A percentile compares a stretch with the other conserved stretches of the same genome.
phyloP scores from a whole-genome alignment of 2,113 vertebrate genomes.

The Epinephelus fuscoguttatus region DNA sequence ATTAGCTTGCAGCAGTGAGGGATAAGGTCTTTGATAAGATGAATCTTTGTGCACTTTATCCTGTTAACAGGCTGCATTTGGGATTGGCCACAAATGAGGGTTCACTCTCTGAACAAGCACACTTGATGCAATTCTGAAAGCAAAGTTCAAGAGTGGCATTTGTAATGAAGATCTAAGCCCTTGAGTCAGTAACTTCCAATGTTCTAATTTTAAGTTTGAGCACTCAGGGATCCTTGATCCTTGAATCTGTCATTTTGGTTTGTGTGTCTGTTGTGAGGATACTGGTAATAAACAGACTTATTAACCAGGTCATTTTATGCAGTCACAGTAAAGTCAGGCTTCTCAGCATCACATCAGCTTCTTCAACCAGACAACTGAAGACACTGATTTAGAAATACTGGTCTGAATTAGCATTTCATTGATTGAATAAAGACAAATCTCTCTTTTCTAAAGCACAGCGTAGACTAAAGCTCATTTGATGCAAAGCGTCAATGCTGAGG shows the following conservation, averaged over 20 bases:
- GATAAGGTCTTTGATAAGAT: constrained; percentile 23
- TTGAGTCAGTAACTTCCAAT: background rate
- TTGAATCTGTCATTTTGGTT: background rate
- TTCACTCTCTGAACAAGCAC: constrained; percentile 6
- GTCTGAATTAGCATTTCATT: constrained; percentile 32
- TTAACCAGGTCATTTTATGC: background rate
- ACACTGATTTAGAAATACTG: constrained; percentile 30
- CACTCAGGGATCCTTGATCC: background rate
- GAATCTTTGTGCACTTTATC: constrained; percentile 16
- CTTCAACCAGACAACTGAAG: background rate
- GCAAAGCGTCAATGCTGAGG: background rate
- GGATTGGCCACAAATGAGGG: constrained; percentile 38
- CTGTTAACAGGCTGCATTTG: constrained; percentile 23
- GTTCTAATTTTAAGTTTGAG: constrained; percentile 33
- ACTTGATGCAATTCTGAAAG: constrained; percentile 12
- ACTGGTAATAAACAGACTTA: background rate
- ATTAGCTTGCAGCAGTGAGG: constrained; percentile 15
- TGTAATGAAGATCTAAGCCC: constrained; percentile 43
- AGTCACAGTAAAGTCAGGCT: background rate
- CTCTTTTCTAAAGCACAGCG: background rate
- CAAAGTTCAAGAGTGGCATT: constrained; percentile 40
- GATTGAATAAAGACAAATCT: constrained; percentile 12
- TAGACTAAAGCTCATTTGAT: background rate
- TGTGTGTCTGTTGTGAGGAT: background rate
- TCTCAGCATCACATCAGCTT: constrained; percentile 8